Base-by-base conservation (phyloP, 2,888 invertebrate species). In the Trachelus iudaicus region DNA sequence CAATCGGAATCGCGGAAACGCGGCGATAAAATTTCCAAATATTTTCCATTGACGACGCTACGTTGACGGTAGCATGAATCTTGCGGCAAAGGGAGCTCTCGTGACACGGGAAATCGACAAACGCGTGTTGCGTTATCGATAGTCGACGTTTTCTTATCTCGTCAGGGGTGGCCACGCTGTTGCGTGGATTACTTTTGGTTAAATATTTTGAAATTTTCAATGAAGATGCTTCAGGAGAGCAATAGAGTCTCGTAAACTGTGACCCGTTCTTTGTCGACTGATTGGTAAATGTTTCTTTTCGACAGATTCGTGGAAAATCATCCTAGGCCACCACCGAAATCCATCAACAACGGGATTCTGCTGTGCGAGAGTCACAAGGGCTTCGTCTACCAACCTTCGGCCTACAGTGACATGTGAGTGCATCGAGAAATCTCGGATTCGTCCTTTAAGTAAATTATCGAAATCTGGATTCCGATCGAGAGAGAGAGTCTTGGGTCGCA, bases 351-450 rank as follows among this genome's bases (percentile, higher is more conserved):
- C 73, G 81, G 83, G 12, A 81, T 83, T 15, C 83, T 90, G 1
- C 85, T 90, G 37, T 90, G 90, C 79, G 88, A 89, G 35, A 79
- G 81, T 4, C 90, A 90, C 79, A 87, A 87, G 78, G 90, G 90
- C 34, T 87, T 90, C 73, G 76, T 90, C 15, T 87, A 89, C 68
- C 31, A 83, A 31, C 87, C 89, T 35, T 80, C 80, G 77, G 73
- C 82, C 76, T 80, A 76, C 69, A 82, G 83, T 74, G 89, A 90
- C 68, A 75, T 87, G 90, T 90, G 81, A 90, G 90, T 88, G 79
- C 69, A 69, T 30, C 75, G 75, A 37, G 23, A 12, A 71, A 11
- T 11, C 9, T 71, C 31, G 23, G 23, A 33, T 30, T 15, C 23
- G 9, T 71, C 23, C 23, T 56, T 56, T 9, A 23, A 56, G 56